Conservation (phyloP, 2,888 invertebrate species). For the Sthenelais limicola region DNA sequence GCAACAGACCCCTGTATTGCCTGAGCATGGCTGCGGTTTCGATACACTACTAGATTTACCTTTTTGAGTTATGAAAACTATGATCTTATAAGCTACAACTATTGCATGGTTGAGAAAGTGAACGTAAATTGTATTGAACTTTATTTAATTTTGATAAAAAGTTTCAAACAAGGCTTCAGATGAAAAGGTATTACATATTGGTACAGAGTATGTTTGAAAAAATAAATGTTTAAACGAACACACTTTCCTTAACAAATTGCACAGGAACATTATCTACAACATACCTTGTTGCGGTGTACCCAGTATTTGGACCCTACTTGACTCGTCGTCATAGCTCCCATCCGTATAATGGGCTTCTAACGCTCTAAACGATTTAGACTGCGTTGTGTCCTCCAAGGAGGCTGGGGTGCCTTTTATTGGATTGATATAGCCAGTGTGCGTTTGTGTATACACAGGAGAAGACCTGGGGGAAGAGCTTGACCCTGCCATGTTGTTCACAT, state of each 20-base stretch:
- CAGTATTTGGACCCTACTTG: conserved; percentile 7
- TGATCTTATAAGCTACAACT: too few relatives aligned
- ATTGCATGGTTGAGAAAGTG: too few relatives aligned
- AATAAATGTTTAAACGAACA: not conserved
- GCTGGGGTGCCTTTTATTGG: conserved; percentile 37
- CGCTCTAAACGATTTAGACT: conserved; percentile 39
- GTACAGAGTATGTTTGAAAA: too few relatives aligned
- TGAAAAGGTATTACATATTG: too few relatives aligned
- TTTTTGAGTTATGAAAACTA: too few relatives aligned
- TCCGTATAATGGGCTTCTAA: conserved; percentile 37
- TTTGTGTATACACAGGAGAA: conserved; percentile 1
- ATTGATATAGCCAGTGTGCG: conserved; percentile 13
- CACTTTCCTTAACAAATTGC: not conserved
- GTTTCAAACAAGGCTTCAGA: too few relatives aligned
- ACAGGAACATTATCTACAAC: not conserved
- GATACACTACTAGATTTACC: too few relatives aligned
- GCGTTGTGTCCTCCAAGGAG: conserved; percentile 33
- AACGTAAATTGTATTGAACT: too few relatives aligned
- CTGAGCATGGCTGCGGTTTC: too few relatives aligned
- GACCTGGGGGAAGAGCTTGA: conserved; percentile 28
- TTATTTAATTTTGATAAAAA: too few relatives aligned
- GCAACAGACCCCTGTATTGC: too few relatives aligned
- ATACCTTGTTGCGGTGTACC: conserved; percentile 27
- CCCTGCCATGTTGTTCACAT: conserved; percentile 34
- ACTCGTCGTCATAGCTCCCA: conserved; percentile 5